Conservation (phyloP, 2,797 vertebrate species). For the Diplodus sargus region DNA sequence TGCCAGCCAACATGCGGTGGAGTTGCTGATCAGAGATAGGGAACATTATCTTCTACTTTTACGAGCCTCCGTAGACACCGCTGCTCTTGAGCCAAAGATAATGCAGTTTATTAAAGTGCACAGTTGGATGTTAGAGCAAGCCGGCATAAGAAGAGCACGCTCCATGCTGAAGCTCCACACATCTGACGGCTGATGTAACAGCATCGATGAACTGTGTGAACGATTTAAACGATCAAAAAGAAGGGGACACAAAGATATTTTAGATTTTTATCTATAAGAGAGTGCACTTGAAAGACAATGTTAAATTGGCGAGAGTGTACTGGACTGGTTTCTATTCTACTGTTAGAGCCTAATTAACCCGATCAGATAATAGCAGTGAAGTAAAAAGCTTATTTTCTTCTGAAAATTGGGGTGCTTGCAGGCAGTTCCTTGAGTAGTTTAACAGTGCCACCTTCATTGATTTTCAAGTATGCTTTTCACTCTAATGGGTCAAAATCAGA, state of each 20-base stretch:
- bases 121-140: constrained; percentile 1
- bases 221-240: too few species aligned
- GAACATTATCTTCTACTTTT: constrained; percentile 58
- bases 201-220: neutral
- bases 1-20: constrained; percentile 6
- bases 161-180: neutral
- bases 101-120: constrained; percentile 26
- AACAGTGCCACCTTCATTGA: neutral
- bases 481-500: neutral
- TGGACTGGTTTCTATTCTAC: too few species aligned
- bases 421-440: neutral
- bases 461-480: neutral
- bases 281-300: neutral
- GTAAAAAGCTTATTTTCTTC: too few species aligned
- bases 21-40: constrained; percentile 35
- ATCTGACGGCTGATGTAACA: neutral
- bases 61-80: constrained; percentile 36
- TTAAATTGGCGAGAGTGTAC: neutral
- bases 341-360: too few species aligned
- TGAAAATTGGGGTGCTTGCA: neutral
- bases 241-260: too few species aligned
- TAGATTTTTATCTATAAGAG: too few species aligned
- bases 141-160: neutral
- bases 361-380: too few species aligned
- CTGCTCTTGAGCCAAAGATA: constrained; percentile 45